Base-by-base conservation (phyloP, 2,888 invertebrate genomes). In the Tromatobia lineatoria region DNA sequence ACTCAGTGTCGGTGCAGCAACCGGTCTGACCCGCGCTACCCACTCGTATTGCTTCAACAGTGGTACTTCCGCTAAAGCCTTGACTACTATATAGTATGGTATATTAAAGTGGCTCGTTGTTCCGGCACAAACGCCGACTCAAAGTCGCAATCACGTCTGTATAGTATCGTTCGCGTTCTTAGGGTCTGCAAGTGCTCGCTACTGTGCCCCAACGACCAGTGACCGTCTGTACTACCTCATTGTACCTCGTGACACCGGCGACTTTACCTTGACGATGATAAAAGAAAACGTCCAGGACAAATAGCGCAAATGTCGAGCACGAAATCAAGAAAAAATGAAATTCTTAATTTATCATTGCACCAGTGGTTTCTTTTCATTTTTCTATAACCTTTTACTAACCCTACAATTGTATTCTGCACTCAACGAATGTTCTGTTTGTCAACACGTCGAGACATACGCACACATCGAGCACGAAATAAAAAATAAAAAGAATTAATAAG, bases 111-210 rank as follows among this genome's bases (percentile, higher is more conserved):
- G 38, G 71, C 71, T 8, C 23, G 71, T 42, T 70, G 38, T 52
- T 54, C 52, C 20, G 34, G 20, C 54, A 70, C 54, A 70, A 71
- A 71, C 42, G 25, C 38, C 57, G 18, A 71, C 23, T 71, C 42
- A 23, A 71, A 71, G 71, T 71, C 25, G 71, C 42, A 71, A 71
- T 71, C 57, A 42, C 67, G 45, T 47, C 15, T 67, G 38, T 57
- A 38, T 38, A 38, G 50, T 50, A 50, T 42, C 59, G n/a, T n/a
- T n/a, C n/a, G 59, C 59, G 34, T 54, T 10, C 42, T 71, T 38
- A 54, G 20, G 29, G 54, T 38, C 70, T 54, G 13, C 13, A 54
- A 54, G 38, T 4, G 15, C 23, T 20, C n/a, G 23, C 54, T n/a
- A 23, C 70, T 54, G 54, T 42, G 71, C 54, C 71, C 23, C 57